Evolutionary conservation across 1,140 invertebrate genomes (phyloP), one percentile per base, ranked within the genome.

Genomic region (Paramacrobiotus metropolitanus): DNA sequence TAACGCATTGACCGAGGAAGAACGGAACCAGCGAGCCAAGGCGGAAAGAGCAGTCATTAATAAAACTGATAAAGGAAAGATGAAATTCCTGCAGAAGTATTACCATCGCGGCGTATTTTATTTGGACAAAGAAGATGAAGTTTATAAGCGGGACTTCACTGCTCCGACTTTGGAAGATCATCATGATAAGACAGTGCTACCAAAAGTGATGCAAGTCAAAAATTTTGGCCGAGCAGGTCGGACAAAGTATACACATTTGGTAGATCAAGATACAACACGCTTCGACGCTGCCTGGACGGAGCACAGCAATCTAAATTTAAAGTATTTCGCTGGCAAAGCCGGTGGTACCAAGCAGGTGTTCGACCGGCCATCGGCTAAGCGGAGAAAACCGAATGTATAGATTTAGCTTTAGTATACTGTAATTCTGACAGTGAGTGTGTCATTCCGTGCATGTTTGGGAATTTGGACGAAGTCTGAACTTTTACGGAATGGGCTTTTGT

Each of bases 191-290:
- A 93, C 92, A 45, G 85, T 97, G 65, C 71, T 99, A 61, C 95
- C 95, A 2, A 95, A 97, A 79, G 93, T 99, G 63, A 98, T 98
- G 94, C 94, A 98, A 79, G 94, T 98, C 1, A 98, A 98, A 74
- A 98, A 99, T 76, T 99, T 99, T 76, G 95, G 95, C 21, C 81
- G 94, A 20, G 95, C 93, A 63, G 93, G 93, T 24, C 80, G 94
- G 60, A 97, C 95, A 0, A 99, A 99, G 71, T 99, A 98, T 73
- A 99, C 94, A 2, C 95, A 99, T 76, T 78, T 99, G 68, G 91
- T 98, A 0, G 93, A 97, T 74, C 94, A 99, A 76, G 95, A 99
- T 70, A 98, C 95, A 0, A 98, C 95, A 0, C 83, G 88, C 66
- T 94, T 96, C 71, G 92, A 98, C 70, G 92, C 90, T 0, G 86